phyloP scores from a whole-genome alignment of 30 jellyfish, hydroid and myxozoan species.

The Chrysaora quinquecirrha region DNA sequence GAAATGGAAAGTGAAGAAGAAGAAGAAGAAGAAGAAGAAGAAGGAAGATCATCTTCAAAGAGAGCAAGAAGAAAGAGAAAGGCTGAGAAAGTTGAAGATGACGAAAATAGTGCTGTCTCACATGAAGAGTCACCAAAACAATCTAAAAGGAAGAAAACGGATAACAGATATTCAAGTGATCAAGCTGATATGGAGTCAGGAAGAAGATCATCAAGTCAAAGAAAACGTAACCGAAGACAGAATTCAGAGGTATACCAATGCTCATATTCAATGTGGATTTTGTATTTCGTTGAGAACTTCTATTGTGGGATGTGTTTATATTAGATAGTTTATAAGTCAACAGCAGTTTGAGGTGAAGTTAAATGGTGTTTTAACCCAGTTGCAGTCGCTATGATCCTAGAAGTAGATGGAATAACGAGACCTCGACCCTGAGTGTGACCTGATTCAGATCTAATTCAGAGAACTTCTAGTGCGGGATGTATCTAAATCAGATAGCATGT shows the following conservation, averaged over 20 bases:
- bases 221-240: constrained; percentile 61
- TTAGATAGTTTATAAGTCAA: no score
- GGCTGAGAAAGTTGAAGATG: background rate
- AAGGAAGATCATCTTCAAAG: constrained; percentile 30
- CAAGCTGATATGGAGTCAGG: constrained; percentile 26
- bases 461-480: no score
- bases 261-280: no score
- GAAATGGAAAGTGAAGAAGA: constrained; percentile 30
- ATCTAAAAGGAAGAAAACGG: background rate
- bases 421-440: no score
- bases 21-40: background rate
- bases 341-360: no score
- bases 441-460: no score
- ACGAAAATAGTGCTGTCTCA: background rate
- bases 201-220: constrained; percentile 35
- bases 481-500: no score
- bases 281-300: no score
- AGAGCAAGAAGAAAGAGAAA: constrained; percentile 27
- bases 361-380: no score
- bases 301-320: no score
- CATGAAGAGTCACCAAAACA: background rate
- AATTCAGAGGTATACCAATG: constrained; percentile 49
- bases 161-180: background rate
- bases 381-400: no score
- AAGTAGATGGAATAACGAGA: no score